A percentile compares a stretch with the other conserved stretches of the same genome.
These are phyloP conservation scores for Drosophila rufa DNA, from an alignment of 1,140 invertebrate species.

Conservation along the genomic window DNA sequence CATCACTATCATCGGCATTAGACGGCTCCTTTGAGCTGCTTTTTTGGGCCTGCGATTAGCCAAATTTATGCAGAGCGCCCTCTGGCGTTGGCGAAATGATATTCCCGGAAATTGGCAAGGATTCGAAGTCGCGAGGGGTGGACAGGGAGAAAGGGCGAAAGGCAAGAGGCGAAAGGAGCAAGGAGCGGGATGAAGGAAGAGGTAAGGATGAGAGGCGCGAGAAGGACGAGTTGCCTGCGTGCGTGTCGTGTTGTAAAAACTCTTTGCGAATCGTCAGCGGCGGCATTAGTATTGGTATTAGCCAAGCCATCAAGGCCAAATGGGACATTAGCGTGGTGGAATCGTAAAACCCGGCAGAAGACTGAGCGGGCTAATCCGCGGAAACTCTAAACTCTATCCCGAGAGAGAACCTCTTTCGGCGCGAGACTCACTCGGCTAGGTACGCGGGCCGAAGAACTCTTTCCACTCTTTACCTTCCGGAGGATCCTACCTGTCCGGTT, in stretches of 20 bases:
- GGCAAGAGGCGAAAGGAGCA: conserved; percentile 1
- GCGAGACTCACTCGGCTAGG: conserved; percentile 64
- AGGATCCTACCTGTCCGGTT: conserved; percentile 29
- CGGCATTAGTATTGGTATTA: conserved; percentile 20
- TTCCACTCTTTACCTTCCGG: conserved; percentile 58
- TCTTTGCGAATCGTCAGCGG: conserved; percentile 73
- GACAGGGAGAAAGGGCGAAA: conserved; percentile 3
- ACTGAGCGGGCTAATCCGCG: conserved; percentile 67
- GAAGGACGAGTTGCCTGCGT: conserved; percentile 26
- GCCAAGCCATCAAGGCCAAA: conserved; percentile 67
- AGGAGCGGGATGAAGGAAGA: conserved; percentile 3
- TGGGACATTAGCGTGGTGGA: conserved; percentile 66
- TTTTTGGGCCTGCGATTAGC: conserved; percentile 40
- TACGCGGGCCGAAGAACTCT: conserved; percentile 55
- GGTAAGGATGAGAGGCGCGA: not conserved
- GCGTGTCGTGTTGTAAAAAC: conserved; percentile 70
- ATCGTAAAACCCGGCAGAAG: conserved; percentile 64
- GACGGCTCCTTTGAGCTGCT: conserved; percentile 51
- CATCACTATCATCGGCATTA: conserved; percentile 33
- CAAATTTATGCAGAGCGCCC: conserved; percentile 71
- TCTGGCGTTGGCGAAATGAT: conserved; percentile 74
- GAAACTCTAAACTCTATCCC: conserved; percentile 78
- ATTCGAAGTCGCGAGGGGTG: conserved; percentile 45
- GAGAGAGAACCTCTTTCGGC: conserved; percentile 75
- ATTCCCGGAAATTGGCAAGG: conserved; percentile 83